Conservation (phyloP, 2,888 invertebrate genomes). For the Heliothis peltigera region DNA sequence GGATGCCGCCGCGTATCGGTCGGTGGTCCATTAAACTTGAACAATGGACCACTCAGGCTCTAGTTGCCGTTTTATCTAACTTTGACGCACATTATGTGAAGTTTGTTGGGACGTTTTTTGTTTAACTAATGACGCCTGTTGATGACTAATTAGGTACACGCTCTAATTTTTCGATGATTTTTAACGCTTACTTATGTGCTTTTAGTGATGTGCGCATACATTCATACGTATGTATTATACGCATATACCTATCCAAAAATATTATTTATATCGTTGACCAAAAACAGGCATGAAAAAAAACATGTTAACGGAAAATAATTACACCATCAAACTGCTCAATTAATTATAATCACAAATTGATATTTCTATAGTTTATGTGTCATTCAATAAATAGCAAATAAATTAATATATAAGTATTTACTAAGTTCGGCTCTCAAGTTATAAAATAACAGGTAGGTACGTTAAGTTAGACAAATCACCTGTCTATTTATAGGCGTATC, state of each 20-base stretch:
- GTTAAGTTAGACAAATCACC: slow-evolving; percentile 44
- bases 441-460: slow-evolving; percentile 33
- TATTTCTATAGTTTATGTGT: slow-evolving; percentile 38
- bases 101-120: slow-evolving; percentile 79
- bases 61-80: slow-evolving; percentile 86
- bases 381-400: slow-evolving; percentile 41
- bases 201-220: background rate
- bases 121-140: slow-evolving; percentile 66
- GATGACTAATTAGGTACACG: slow-evolving; percentile 61
- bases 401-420: slow-evolving; percentile 34
- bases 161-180: slow-evolving; percentile 25
- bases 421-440: slow-evolving; percentile 21
- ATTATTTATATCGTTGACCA: slow-evolving; percentile 1
- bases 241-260: slow-evolving; percentile 1
- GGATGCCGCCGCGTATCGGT: slow-evolving; percentile 74
- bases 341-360: slow-evolving; percentile 47
- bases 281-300: slow-evolving; percentile 30
- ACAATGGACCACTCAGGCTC: slow-evolving; percentile 86
- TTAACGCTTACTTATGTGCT: slow-evolving; percentile 9
- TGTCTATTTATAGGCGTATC: slow-evolving; percentile 39
- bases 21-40: slow-evolving; percentile 87
- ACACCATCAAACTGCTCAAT: slow-evolving; percentile 38
- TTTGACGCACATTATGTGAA: slow-evolving; percentile 86
- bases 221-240: background rate
- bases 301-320: slow-evolving; percentile 34